Base-by-base conservation (phyloP, 1,140 invertebrate species). In the Cydia splendana region DNA sequence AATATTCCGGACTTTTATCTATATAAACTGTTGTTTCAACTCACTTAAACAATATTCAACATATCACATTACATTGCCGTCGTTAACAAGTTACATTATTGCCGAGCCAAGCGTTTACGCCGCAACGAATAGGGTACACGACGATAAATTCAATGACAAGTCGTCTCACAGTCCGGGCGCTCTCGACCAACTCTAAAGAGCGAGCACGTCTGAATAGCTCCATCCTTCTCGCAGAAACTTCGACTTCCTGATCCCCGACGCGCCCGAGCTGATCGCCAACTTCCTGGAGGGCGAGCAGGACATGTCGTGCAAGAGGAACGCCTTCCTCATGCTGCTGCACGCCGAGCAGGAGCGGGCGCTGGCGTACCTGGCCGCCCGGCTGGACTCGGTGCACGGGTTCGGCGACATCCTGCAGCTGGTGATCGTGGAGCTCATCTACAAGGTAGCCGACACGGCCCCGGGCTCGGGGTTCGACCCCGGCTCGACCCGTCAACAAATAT, bases 381-480 rank as follows among this genome's bases (percentile, higher is more conserved):
- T 99, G 67, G 98, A 99, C 90, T 97, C 98, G 93, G 98, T 98
- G 65, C 97, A 97, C 82, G 96, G 96, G 38, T 99, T 99, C 93
- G 98, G 98, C 13, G 99, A 99, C 91, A 99, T 99, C 82, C 93
- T 99, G 7, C 99, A 99, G 90, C 94, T 99, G 53, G 98, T 99
- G 30, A 99, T 99, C 88, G 99, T 99, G 0, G 99, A 99, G 93
- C 94, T 99, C 0, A 99, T 99, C 85, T 99, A 99, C 88, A 99
- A 99, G 95, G 98, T 99, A 9, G 2, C 30, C 24, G n/a, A 18
- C 85, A 30, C 24, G 24, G 24, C 1, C 1, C 24, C 24, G 24
- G 24, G 24, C 24, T 2, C 24, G 24, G 24, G 24, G 24, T 2
- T 2, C 24, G 24, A 24, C 24, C 2, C 24, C 24, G 1, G 24